Percentiles rank a stretch among this genome's conserved stretches.
Conservation (phyloP, 2,888 invertebrate species). For the Drosophila borborema region DNA sequence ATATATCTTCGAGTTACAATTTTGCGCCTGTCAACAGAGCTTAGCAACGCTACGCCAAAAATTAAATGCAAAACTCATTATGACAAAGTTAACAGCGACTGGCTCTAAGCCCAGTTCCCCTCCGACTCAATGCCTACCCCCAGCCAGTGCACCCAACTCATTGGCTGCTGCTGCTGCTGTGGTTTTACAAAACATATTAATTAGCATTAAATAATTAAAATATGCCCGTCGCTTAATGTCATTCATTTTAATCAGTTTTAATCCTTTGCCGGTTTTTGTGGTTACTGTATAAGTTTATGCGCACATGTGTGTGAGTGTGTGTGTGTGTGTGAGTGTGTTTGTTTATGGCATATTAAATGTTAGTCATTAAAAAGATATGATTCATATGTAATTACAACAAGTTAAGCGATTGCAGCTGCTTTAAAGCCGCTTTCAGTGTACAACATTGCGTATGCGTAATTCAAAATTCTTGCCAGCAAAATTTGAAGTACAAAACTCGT, state of each 20-base stretch:
- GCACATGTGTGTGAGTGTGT: conserved; percentile 2
- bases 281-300: conserved; percentile 29
- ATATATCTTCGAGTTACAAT: conserved; percentile 61
- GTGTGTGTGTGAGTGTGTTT: conserved; percentile 10
- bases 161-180: conserved; percentile 41
- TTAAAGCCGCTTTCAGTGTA: conserved; percentile 13
- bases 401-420: conserved; percentile 38
- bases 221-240: conserved; percentile 77
- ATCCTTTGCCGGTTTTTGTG: conserved; percentile 65
- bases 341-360: conserved; percentile 59
- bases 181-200: conserved; percentile 80
- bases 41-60: conserved; percentile 65
- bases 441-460: conserved; percentile 20
- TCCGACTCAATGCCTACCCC: no score
- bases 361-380: conserved; percentile 61
- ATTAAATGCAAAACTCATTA: conserved; percentile 80
- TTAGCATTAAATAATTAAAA: conserved; percentile 81
- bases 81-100: conserved; percentile 71
- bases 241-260: conserved; percentile 79
- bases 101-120: conserved; percentile 21
- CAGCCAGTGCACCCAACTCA: neutral
- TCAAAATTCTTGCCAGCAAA: neutral
- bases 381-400: conserved; percentile 51
- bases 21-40: conserved; percentile 73
- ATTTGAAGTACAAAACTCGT: neutral